These are phyloP conservation scores for Eristalis arbustorum DNA, from an alignment of 2,888 invertebrate species.

Conservation along the genomic window DNA sequence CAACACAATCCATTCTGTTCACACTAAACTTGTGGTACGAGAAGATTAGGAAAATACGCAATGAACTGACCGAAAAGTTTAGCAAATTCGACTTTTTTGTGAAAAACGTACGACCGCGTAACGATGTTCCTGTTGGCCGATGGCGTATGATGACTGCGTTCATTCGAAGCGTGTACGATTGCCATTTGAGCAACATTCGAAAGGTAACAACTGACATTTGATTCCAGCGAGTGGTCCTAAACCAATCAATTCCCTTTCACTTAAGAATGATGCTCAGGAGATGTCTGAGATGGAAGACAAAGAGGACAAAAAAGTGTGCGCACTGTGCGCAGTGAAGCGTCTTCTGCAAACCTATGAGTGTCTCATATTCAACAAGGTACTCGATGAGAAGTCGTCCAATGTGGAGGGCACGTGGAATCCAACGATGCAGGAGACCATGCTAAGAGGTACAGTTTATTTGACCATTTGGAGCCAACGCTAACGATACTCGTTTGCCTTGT, in stretches of 20 bases:
- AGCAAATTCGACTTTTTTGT: slow-evolving; percentile 73
- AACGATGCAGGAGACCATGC: slow-evolving; percentile 82
- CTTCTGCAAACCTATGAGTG: slow-evolving; percentile 81
- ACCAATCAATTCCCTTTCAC: neutral
- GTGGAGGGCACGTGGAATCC: slow-evolving; percentile 85
- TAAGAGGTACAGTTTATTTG: slow-evolving; percentile 80
- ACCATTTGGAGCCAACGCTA: neutral
- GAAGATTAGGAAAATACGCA: slow-evolving; percentile 69
- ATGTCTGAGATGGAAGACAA: neutral
- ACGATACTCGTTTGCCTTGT: neutral
- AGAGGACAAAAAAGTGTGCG: slow-evolving; percentile 74
- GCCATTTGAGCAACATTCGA: slow-evolving; percentile 77
- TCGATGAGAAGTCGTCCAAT: slow-evolving; percentile 80
- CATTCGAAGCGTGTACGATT: slow-evolving; percentile 76
- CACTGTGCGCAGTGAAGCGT: slow-evolving; percentile 80
- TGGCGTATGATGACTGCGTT: slow-evolving; percentile 73
- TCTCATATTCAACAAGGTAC: slow-evolving; percentile 82
- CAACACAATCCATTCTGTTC: slow-evolving; percentile 62
- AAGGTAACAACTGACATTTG: slow-evolving; percentile 67
- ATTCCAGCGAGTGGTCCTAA: too few species aligned
- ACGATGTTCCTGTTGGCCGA: slow-evolving; percentile 66
- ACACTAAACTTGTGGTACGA: slow-evolving; percentile 75
- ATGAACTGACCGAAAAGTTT: slow-evolving; percentile 72
- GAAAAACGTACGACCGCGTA: slow-evolving; percentile 72
- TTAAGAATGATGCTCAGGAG: neutral